Conservation (phyloP, 1,140 invertebrate species). For the Patella vulgata region DNA sequence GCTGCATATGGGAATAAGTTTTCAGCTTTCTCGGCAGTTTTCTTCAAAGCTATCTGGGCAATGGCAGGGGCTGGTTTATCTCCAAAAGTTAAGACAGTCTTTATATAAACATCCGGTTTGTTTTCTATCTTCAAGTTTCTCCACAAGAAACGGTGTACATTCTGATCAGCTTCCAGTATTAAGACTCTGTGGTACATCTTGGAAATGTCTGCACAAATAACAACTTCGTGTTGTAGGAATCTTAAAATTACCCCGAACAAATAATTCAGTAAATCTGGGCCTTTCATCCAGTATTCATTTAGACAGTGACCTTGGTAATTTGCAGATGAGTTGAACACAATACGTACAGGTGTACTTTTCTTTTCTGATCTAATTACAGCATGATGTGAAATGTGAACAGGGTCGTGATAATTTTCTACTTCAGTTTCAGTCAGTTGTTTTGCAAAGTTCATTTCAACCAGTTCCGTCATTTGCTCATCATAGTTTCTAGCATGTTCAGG, state of each 20-base stretch:
- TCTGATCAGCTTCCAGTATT: conserved; percentile 13
- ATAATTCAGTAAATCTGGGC: conserved; percentile 19
- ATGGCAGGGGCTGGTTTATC: conserved; percentile 8
- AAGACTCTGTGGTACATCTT: conserved; percentile 21
- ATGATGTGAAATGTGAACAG: conserved; percentile 17
- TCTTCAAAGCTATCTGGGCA: not conserved
- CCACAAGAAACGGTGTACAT: conserved; percentile 17
- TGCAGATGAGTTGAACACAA: conserved; percentile 19
- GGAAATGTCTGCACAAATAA: conserved; percentile 13
- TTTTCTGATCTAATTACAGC: conserved; percentile 10
- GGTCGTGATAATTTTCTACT: conserved; percentile 5
- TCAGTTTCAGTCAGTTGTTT: conserved; percentile 6
- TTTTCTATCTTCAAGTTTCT: conserved; percentile 8
- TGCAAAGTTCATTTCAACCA: conserved; percentile 11
- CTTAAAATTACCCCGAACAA: conserved; percentile 8
- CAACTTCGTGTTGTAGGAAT: conserved; percentile 10
- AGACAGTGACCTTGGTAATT: conserved; percentile 15
- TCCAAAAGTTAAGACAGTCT: conserved; percentile 12
- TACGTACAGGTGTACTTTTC: conserved; percentile 10
- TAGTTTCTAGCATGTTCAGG: conserved; percentile 12
- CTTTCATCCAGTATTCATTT: conserved; percentile 26
- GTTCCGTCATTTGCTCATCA: conserved; percentile 18
- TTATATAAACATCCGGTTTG: conserved; percentile 11
- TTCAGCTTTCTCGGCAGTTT: conserved; percentile 15
- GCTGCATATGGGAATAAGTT: not conserved